Evolutionary conservation across 2,888 invertebrate genomes (phyloP), one percentile per base, ranked within the genome.

Genomic region (Nasonia oneida): DNA sequence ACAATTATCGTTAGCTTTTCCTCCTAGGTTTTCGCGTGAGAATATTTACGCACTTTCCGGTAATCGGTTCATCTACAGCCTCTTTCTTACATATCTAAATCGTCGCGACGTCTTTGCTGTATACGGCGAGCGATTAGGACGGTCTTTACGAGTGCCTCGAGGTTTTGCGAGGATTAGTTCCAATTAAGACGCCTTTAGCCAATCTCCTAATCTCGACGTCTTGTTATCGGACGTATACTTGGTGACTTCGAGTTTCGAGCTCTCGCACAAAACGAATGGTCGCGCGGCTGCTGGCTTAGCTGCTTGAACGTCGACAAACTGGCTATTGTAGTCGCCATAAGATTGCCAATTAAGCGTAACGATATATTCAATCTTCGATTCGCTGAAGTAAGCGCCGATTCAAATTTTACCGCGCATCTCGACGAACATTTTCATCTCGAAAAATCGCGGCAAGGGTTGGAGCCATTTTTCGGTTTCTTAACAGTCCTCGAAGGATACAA

Each of bases 121-220:
- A 23, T 37, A 10, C 12, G 61, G 47, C 1, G 29, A 47, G 70
- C 79, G 75, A 86, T 86, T 81, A 78, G 64, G 70, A 70, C 39
- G 76, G 76, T 82, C 84, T 76, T 82, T 73, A 77, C 85, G 47
- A 85, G 73, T 80, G 70, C 73, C 83, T 74, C 57, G 61, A 85
- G 83, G 75, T 87, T 87, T 87, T 78, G 64, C 37, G 78, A 53
- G 87, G 87, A 86, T 87, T 87, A 87, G 82, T 84, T 85, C 87
- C 87, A 87, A 87, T 87, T 87, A 87, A 87, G 87, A 84, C 86
- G 84, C 79, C 87, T 84, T 86, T 81, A 83, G 84, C 79, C 82
- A 75, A 87, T 82, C 86, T 86, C 73, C 80, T 86, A 87, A 86
- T 85, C 86, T 84, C 73, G 57, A 84, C 81, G 83, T 86, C 87